These are phyloP conservation scores for Sycophila texana DNA, from an alignment of 2,888 invertebrate genomes.

Conservation along the genomic window DNA sequence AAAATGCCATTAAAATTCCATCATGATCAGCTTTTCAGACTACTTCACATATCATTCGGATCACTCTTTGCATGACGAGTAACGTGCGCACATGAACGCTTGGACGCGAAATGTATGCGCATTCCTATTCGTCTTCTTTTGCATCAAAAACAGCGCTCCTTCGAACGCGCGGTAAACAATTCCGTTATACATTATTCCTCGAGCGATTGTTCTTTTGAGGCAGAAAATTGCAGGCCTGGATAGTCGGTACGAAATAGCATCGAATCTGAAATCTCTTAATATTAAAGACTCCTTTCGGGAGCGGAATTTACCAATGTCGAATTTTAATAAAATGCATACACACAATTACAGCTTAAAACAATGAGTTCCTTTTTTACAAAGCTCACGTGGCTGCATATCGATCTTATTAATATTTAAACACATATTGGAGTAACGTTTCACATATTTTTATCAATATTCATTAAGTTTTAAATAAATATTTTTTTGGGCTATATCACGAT, in stretches of 20 bases:
- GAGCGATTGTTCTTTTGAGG: conserved; percentile 49
- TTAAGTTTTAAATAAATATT: conserved; percentile 13
- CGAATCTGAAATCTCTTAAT: conserved; percentile 27
- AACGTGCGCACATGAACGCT: conserved; percentile 33
- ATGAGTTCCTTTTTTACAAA: neutral
- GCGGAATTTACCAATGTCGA: conserved; percentile 6
- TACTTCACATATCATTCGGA: conserved; percentile 55
- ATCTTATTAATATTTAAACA: conserved; percentile 15
- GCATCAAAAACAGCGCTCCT: conserved; percentile 54
- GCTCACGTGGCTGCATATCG: neutral
- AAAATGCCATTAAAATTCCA: conserved; percentile 71
- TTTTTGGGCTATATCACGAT: neutral
- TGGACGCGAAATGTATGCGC: conserved; percentile 68
- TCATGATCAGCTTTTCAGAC: conserved; percentile 64
- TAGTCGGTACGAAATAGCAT: neutral
- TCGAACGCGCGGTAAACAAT: conserved; percentile 49
- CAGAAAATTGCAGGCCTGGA: conserved; percentile 18
- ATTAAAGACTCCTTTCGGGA: conserved; percentile 29
- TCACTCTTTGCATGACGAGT: conserved; percentile 54
- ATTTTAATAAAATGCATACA: conserved; percentile 20
- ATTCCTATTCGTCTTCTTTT: conserved; percentile 60
- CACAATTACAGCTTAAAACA: conserved; percentile 18
- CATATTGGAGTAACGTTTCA: neutral
- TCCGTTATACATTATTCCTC: conserved; percentile 53
- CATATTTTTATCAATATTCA: conserved; percentile 7